A percentile compares a stretch with the other conserved stretches of the same genome.
Conservation (phyloP, 1,140 invertebrate species). For the Caenorhabditis remanei region DNA sequence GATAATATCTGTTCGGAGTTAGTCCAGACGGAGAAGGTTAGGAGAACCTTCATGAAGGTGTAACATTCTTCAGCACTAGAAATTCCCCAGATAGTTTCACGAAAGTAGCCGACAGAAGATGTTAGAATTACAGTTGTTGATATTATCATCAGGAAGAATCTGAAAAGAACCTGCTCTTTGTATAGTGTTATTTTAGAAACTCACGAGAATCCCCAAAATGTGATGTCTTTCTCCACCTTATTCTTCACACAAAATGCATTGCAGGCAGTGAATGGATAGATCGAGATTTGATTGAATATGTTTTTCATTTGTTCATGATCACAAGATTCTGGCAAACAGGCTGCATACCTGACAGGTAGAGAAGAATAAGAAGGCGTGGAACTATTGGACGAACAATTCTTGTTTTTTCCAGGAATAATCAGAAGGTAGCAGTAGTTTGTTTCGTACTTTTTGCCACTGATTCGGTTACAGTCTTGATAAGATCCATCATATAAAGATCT, state of each 20-base stretch:
- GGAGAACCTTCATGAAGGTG: conserved; percentile 22
- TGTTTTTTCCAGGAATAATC: conserved; percentile 23
- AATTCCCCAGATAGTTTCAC: neutral
- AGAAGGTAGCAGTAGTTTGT: conserved; percentile 47
- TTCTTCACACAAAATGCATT: conserved; percentile 10
- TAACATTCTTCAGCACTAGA: neutral
- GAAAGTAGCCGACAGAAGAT: conserved; percentile 15
- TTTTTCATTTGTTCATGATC: neutral
- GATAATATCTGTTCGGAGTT: conserved; percentile 65
- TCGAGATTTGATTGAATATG: conserved; percentile 31
- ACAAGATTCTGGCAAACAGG: conserved; percentile 40
- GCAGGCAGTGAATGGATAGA: conserved; percentile 29
- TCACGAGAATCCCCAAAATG: conserved; percentile 46
- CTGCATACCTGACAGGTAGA: neutral
- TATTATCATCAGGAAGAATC: conserved; percentile 12
- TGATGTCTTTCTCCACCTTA: neutral
- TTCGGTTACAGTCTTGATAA: conserved; percentile 33
- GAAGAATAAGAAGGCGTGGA: neutral
- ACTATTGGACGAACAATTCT: neutral
- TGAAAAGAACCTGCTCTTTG: conserved; percentile 10
- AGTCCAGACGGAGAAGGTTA: conserved; percentile 68
- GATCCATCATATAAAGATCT: conserved; percentile 23
- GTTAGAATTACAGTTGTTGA: neutral
- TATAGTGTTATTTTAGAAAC: neutral
- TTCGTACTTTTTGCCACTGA: conserved; percentile 33